Evolutionary conservation across 1,140 invertebrate species (phyloP), one percentile per base, ranked within the genome.

Genomic region (Ceratoteleas bidentatus): DNA sequence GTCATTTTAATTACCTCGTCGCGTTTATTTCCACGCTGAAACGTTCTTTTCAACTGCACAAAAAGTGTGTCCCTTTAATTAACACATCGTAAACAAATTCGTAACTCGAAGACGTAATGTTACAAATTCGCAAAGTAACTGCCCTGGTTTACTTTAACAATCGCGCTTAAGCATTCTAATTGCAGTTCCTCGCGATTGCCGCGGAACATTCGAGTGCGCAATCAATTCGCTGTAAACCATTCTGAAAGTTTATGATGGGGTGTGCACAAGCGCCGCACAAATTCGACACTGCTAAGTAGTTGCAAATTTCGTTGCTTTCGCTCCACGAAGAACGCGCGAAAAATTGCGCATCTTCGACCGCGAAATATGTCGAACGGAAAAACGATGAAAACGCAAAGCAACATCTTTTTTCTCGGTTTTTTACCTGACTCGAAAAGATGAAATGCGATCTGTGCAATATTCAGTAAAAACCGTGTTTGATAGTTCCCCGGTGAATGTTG

Each of bases 81-180:
- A 61, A 61, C 24, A 60, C 13, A 11, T 40, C 36, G 43, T 64
- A 73, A 73, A 64, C 68, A 68, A 64, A 68, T 64, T 57, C 38
- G 50, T 47, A 64, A 73, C 43, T 64, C 38, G 13, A 33, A 43
- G 6, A 52, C 47, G 14, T 43, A 70, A 53, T n/a, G 47, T 60
- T 13, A 45, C 36, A 72, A 53, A 64, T 73, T 64, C 6, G 5
- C 60, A 32, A 73, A 57, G 32, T 49, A 57, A 38, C 32, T 61
- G 32, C 1, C 45, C 52, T 53, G 52, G 60, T 64, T 73, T 38
- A 49, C 69, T 68, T 56, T 56, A 69, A 58, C 66, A 69, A 69
- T 69, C 38, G 47, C 14, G 10, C 40, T 74, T 65, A 65, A 74
- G 54, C 34, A 74, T 74, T 74, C 61, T 74, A 65, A 74, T 74